phyloP scores from a whole-genome alignment of 2,888 invertebrate species.

The Xylota segnis region DNA sequence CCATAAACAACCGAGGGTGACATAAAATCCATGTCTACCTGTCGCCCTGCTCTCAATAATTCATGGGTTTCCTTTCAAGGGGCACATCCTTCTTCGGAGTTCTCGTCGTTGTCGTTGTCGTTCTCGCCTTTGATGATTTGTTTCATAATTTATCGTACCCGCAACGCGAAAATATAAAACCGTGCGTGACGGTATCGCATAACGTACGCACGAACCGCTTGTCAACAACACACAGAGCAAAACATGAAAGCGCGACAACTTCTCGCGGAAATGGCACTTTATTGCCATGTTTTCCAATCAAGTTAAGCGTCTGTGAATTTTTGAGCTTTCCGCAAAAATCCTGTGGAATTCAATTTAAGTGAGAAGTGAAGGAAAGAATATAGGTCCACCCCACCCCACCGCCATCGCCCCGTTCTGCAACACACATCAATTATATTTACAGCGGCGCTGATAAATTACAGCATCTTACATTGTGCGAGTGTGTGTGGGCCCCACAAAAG shows the following conservation, averaged over 20 bases:
- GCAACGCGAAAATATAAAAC: conserved; percentile 18
- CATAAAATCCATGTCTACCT: conserved; percentile 64
- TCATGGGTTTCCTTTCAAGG: conserved; percentile 38
- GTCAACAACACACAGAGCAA: conserved; percentile 41
- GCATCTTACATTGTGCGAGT: conserved; percentile 4
- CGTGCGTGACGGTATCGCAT: conserved; percentile 61
- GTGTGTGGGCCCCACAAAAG: conserved; percentile 44
- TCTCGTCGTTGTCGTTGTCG: too few species aligned
- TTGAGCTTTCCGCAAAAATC: neutral
- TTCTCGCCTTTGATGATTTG: conserved; percentile 55
- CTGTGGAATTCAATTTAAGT: conserved; percentile 7
- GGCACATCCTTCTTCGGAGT: neutral
- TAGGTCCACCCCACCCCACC: neutral
- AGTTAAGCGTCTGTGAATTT: conserved; percentile 24
- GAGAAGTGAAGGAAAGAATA: neutral
- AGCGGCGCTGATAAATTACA: conserved; percentile 48
- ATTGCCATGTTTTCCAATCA: conserved; percentile 52
- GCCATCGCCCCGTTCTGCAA: neutral
- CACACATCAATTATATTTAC: conserved; percentile 44
- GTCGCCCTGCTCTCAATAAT: conserved; percentile 62
- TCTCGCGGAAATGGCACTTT: conserved; percentile 13
- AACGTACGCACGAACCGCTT: conserved; percentile 58
- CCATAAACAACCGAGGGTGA: conserved; percentile 64
- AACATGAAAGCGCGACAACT: conserved; percentile 28
- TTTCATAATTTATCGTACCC: conserved; percentile 65